These are phyloP conservation scores for Parotocinclus haroldoi DNA, from an alignment of 2,797 vertebrate genomes.

Conservation along the genomic window DNA sequence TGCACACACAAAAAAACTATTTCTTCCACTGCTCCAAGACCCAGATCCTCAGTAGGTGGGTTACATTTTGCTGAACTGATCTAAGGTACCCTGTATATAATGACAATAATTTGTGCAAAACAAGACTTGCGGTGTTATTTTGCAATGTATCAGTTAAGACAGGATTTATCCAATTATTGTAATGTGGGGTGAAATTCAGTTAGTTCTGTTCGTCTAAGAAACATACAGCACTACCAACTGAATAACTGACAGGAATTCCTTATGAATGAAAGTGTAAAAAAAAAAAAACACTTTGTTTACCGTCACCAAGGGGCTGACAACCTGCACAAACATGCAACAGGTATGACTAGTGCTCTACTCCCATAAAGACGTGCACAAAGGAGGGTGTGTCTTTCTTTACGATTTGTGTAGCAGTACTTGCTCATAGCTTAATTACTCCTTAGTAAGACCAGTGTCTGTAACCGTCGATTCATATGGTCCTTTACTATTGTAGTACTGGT, in stretches of 20 bases:
- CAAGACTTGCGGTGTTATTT: no score
- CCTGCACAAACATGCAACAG: slow-evolving; percentile 27
- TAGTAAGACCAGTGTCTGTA: background rate
- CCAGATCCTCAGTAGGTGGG: no score
- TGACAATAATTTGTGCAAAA: no score
- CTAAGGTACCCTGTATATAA: no score
- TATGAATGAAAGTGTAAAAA: background rate
- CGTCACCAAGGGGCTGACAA: background rate
- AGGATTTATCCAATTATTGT: no score
- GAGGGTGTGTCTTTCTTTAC: slow-evolving; percentile 33
- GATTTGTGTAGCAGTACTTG: background rate
- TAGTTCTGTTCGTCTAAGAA: no score
- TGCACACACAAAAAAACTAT: no score
- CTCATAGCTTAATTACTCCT: background rate
- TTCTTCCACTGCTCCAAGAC: no score
- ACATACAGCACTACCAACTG: background rate
- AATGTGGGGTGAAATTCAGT: no score
- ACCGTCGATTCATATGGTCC: no score
- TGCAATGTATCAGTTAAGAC: no score
- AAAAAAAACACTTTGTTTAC: background rate
- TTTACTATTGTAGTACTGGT: background rate
- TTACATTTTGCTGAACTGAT: no score
- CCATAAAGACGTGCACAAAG: background rate
- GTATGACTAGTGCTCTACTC: slow-evolving; percentile 32
- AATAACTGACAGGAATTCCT: background rate